phyloP scores from a whole-genome alignment of 2,113 vertebrate genomes.

The chimpanzee (Pan troglodytes) region NHGRI_mPanTro3-v2.1_pri NC_086015.1:63997501-63998000 shows the following conservation, averaged over 20 bases:
- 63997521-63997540: conserved; percentile 22
- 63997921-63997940: conserved; percentile 17
- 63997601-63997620: conserved; percentile 6
- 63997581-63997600: neutral
- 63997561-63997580: neutral
- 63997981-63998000: conserved; percentile 69
- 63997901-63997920: conserved; percentile 7
- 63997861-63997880: conserved; percentile 62
- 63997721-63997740: conserved; percentile 69
- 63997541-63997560: neutral
- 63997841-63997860: conserved; percentile 59
- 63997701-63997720: conserved; percentile 41
- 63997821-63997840: conserved; percentile 28
- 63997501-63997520: conserved; percentile 6
- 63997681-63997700: conserved; percentile 16
- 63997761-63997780: conserved; percentile 77
- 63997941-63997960: conserved; percentile 41
- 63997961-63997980: conserved; percentile 48
- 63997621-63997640: neutral
- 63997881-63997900: conserved; percentile 55
- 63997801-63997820: conserved; percentile 62
- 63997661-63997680: neutral
- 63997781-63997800: conserved; percentile 70
- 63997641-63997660: neutral
- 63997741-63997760: conserved; percentile 67